Evolutionary conservation across 2,888 invertebrate genomes (phyloP).

Genomic region (Hemistola chrysoprasaria): DNA sequence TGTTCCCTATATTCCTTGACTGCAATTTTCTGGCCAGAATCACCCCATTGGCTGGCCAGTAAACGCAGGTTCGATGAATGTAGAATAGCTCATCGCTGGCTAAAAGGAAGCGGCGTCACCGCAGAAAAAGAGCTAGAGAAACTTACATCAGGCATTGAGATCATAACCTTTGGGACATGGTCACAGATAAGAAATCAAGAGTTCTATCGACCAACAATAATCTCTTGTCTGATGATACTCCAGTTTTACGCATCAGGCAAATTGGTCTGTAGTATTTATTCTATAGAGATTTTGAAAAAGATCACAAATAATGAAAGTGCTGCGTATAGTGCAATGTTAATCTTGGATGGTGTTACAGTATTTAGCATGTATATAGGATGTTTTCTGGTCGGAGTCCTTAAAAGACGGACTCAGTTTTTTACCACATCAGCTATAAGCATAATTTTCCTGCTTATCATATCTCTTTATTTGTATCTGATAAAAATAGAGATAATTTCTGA

Average conservation of each 20-base stretch:
- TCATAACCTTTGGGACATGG: background rate
- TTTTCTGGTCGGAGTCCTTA: slow-evolving; percentile 19
- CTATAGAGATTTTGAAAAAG: slow-evolving; percentile 35
- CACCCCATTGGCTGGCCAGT: slow-evolving; percentile 40
- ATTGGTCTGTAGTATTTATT: slow-evolving; percentile 30
- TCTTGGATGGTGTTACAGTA: slow-evolving; percentile 34
- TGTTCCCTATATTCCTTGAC: slow-evolving; percentile 21
- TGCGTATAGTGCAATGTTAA: slow-evolving; percentile 36
- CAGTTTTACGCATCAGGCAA: slow-evolving; percentile 37
- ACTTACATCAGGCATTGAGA: slow-evolving; percentile 5
- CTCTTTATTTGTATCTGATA: slow-evolving; percentile 7
- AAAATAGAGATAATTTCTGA: slow-evolving; percentile 1
- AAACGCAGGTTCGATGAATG: slow-evolving; percentile 36
- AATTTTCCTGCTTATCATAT: slow-evolving; percentile 4
- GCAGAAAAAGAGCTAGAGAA: slow-evolving; percentile 28
- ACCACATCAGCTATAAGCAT: slow-evolving; percentile 3
- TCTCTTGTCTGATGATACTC: slow-evolving; percentile 18
- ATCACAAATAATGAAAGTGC: slow-evolving; percentile 26
- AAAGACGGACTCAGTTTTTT: slow-evolving; percentile 14
- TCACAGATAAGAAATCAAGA: slow-evolving; percentile 9
- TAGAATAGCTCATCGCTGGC: slow-evolving; percentile 30
- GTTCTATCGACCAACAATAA: slow-evolving; percentile 30
- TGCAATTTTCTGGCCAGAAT: slow-evolving; percentile 28
- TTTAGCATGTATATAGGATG: slow-evolving; percentile 30
- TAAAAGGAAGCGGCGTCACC: slow-evolving; percentile 28